phyloP scores from a whole-genome alignment of 2,113 vertebrate genomes.

The Pelodiscus sinensis region DNA sequence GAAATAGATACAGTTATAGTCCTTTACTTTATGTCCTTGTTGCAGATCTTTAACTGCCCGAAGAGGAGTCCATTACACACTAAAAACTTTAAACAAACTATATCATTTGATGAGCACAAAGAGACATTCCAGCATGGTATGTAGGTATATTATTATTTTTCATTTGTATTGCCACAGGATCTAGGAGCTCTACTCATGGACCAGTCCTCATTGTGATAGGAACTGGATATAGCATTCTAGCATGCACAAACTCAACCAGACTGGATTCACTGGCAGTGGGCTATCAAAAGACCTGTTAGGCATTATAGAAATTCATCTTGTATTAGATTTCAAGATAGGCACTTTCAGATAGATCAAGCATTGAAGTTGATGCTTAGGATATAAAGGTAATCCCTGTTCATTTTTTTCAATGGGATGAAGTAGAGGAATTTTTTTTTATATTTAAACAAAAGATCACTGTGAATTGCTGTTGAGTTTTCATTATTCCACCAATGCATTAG shows the following conservation, averaged over 20 bases:
- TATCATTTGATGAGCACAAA: not conserved
- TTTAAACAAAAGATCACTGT: slow-evolving; percentile 17
- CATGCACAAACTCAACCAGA: not conserved
- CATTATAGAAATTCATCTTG: not conserved
- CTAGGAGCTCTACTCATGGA: not conserved
- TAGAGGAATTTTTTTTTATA: slow-evolving; percentile 1
- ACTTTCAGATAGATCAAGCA: not conserved
- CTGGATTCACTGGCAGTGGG: not conserved
- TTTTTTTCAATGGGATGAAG: not conserved
- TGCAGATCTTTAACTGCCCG: not conserved
- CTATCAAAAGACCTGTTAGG: not conserved
- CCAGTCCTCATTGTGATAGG: not conserved
- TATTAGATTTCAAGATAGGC: not conserved
- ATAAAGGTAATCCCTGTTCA: not conserved
- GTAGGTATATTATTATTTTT: not conserved
- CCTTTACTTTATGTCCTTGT: not conserved
- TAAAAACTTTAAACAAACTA: not conserved
- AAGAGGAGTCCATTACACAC: not conserved
- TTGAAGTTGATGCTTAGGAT: not conserved
- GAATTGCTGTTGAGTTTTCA: slow-evolving; percentile 2
- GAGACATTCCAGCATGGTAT: not conserved
- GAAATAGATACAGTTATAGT: not conserved
- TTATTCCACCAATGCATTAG: not conserved
- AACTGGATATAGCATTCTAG: not conserved
- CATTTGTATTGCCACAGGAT: not conserved